Percentiles rank a stretch among this genome's conserved stretches.
Evolutionary conservation across 2,888 invertebrate species (phyloP).

Genomic region (Synergus itoensis): DNA sequence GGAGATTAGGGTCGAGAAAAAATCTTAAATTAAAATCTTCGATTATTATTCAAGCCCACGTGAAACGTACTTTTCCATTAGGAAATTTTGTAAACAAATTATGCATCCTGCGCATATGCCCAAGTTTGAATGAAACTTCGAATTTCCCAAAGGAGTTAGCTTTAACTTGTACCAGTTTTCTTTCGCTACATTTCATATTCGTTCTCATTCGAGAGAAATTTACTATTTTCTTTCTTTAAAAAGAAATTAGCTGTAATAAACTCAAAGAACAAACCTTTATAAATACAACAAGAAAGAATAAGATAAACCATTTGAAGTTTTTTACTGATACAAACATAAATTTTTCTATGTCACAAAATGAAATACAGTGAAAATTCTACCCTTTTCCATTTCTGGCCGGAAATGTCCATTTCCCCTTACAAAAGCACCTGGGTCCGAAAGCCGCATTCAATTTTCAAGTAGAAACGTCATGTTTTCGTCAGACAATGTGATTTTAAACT

Average conservation of each 20-base stretch:
- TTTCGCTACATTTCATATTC: constrained; percentile 11
- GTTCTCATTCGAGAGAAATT: neutral
- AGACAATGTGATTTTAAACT: neutral
- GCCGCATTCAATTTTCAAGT: neutral
- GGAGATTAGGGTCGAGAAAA: too few relatives aligned
- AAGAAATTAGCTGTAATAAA: neutral
- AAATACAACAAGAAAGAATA: neutral
- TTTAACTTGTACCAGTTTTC: constrained; percentile 21
- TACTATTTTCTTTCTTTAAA: neutral
- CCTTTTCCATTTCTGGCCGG: neutral
- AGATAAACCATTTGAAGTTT: neutral
- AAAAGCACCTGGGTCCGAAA: neutral
- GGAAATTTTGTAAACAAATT: constrained; percentile 2
- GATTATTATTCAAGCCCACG: neutral
- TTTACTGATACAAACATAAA: neutral
- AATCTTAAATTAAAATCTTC: too few relatives aligned
- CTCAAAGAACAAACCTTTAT: neutral
- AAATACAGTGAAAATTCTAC: neutral
- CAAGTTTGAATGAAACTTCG: constrained; percentile 28
- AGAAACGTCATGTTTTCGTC: neutral
- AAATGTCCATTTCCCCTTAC: neutral
- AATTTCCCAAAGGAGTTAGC: constrained; percentile 27
- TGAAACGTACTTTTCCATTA: neutral
- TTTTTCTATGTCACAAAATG: too few relatives aligned
- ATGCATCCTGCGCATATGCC: neutral